Evolutionary conservation across 2,113 vertebrate genomes (phyloP), one percentile per base, ranked within the genome.

Genomic region (Corythornis vintsioides): DNA sequence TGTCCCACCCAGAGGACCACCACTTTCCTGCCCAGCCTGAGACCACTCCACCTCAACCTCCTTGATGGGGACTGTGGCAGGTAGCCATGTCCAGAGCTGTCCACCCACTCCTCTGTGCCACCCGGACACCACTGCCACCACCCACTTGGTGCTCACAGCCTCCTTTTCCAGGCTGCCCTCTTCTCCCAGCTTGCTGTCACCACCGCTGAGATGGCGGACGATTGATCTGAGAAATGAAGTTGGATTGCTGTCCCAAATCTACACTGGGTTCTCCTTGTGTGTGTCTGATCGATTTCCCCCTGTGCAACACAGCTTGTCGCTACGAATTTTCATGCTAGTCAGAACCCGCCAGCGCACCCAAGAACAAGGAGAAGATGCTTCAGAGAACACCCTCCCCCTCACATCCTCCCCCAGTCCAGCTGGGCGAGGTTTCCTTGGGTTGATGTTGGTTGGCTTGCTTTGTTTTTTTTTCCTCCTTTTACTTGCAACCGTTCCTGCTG

Each of bases 201-300:
- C 53, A 71, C 98, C 18, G 94, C 98, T 99, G 98, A 98, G 97
- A 98, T 94, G 97, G 98, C 92, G 77, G 98, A 98, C 98, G 97
- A 98, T 93, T 99, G 99, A 99, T 99, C 98, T 98, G 99, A 99
- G 98, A 98, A 98, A 99, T 99, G 98, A 97, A 98, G 98, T 99
- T 98, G 98, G 99, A 99, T 98, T 98, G 99, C 99, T 99, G 99
- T 99, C 99, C 99, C 98, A 59, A 98, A 98, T 98, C 98, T 97
- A 98, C 98, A 98, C 98, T 98, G 97, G 93, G 98, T 98, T 98
- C 98, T 98, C 98, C 98, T 97, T 98, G 98, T 98, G 98, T 98
- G 98, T 99, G 99, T 99, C 99, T 98, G 98, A 99, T 99, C 98
- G 97, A 99, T 99, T 99, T 99, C 98, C 97, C 98, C 98, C 98